Percentiles rank a stretch among this genome's conserved stretches.
These are phyloP conservation scores for Altica lythri DNA, from an alignment of 2,888 invertebrate genomes.

Conservation along the genomic window DNA sequence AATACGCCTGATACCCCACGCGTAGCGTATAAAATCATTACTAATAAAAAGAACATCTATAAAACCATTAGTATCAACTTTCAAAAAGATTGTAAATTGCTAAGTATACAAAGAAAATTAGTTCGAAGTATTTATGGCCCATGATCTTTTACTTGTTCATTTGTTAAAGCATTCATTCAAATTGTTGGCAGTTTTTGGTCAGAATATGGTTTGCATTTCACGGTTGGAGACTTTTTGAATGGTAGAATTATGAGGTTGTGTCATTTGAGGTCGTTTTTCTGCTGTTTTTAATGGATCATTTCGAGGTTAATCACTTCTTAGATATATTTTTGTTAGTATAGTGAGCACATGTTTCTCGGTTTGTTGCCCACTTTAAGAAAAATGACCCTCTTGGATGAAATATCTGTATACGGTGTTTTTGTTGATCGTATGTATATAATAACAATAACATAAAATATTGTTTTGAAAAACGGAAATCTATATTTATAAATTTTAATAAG, in stretches of 20 bases:
- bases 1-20: constrained; percentile 6
- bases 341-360: constrained; percentile 4
- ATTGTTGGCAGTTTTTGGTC: constrained; percentile 41
- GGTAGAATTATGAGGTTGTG: constrained; percentile 10
- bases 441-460: too few relatives aligned
- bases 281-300: constrained; percentile 7
- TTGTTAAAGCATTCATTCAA: too few relatives aligned
- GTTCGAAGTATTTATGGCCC: constrained; percentile 33
- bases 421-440: too few relatives aligned
- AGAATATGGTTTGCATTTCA: constrained; percentile 34
- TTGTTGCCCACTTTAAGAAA: neutral
- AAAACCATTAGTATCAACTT: constrained; percentile 21
- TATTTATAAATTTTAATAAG: too few relatives aligned
- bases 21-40: constrained; percentile 17
- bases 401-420: too few relatives aligned
- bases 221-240: constrained; percentile 17
- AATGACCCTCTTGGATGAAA: too few relatives aligned
- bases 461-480: too few relatives aligned
- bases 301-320: constrained; percentile 13
- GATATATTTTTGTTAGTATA: constrained; percentile 4
- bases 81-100: constrained; percentile 26
- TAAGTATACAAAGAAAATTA: constrained; percentile 20
- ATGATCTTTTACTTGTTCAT: constrained; percentile 33
- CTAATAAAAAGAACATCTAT: constrained; percentile 13
- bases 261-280: constrained; percentile 7